These are phyloP conservation scores for Perognathus longimembris DNA, from an alignment of 2,113 vertebrate genomes.

Conservation along the genomic window DNA sequence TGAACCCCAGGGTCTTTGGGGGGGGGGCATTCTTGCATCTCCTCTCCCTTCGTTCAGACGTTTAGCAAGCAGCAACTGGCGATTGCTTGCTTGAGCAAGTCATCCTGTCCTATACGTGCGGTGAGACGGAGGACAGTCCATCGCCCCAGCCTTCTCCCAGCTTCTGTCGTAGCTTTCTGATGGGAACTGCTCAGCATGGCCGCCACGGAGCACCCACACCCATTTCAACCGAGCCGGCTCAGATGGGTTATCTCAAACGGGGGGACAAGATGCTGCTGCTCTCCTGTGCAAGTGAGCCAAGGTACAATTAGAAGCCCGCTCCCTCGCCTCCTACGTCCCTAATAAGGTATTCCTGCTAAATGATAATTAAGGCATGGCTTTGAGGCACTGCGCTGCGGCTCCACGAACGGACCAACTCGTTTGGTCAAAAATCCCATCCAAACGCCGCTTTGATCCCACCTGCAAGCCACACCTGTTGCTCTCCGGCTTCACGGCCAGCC, in stretches of 20 bases:
- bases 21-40: slow-evolving; percentile 68
- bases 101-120: background rate
- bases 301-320: slow-evolving; percentile 67
- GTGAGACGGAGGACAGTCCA: background rate
- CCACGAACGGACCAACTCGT: slow-evolving; percentile 62
- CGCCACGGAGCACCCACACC: background rate
- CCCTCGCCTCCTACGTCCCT: slow-evolving; percentile 58
- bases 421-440: slow-evolving; percentile 48
- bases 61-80: slow-evolving; percentile 53
- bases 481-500: background rate
- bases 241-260: slow-evolving; percentile 54
- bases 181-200: background rate
- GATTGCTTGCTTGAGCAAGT: slow-evolving; percentile 45
- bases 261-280: slow-evolving; percentile 33
- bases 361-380: slow-evolving; percentile 65
- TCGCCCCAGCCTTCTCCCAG: background rate
- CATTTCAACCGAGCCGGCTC: background rate
- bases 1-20: slow-evolving; percentile 57
- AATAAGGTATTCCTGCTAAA: slow-evolving; percentile 29
- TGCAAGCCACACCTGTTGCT: slow-evolving; percentile 62
- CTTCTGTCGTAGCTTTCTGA: background rate
- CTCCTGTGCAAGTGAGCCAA: slow-evolving; percentile 5
- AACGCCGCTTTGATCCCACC: slow-evolving; percentile 74
- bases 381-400: slow-evolving; percentile 68
- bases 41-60: slow-evolving; percentile 69